Evolutionary conservation across 2,888 invertebrate species (phyloP).

Genomic region (Marronus borbonicus): DNA sequence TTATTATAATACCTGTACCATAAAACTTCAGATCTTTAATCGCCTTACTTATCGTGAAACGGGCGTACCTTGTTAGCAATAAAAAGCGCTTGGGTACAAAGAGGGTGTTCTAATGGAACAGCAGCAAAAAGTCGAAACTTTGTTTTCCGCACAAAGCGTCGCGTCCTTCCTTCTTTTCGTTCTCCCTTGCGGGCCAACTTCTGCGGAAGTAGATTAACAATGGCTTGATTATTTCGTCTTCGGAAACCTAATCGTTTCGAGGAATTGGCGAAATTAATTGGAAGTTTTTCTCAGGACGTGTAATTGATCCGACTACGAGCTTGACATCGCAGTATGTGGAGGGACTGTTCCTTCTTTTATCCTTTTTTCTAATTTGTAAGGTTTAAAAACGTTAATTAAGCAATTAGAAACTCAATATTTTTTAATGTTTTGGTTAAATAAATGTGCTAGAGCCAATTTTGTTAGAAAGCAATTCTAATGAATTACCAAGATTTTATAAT

Average conservation of each 20-base stretch:
- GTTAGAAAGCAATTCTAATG: too few species aligned
- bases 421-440: too few species aligned
- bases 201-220: conserved; percentile 14
- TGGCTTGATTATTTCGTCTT: neutral
- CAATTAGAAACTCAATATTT: too few species aligned
- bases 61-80: conserved; percentile 2
- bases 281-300: conserved; percentile 6
- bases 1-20: neutral
- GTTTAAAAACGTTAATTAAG: too few species aligned
- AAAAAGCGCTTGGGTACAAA: conserved; percentile 1
- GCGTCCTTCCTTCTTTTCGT: neutral
- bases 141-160: conserved; percentile 1
- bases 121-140: conserved; percentile 14
- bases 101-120: conserved; percentile 2
- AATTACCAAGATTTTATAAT: too few species aligned
- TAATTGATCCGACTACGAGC: neutral
- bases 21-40: conserved; percentile 3
- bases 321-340: conserved; percentile 1
- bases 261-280: conserved; percentile 19
- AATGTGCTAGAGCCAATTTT: too few species aligned
- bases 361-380: too few species aligned
- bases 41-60: neutral
- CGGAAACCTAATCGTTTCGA: conserved; percentile 17
- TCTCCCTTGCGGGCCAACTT: neutral
- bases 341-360: neutral